Evolutionary conservation across 2,113 vertebrate genomes (phyloP).

Genomic region (Pomatorhinus ruficollis): DNA sequence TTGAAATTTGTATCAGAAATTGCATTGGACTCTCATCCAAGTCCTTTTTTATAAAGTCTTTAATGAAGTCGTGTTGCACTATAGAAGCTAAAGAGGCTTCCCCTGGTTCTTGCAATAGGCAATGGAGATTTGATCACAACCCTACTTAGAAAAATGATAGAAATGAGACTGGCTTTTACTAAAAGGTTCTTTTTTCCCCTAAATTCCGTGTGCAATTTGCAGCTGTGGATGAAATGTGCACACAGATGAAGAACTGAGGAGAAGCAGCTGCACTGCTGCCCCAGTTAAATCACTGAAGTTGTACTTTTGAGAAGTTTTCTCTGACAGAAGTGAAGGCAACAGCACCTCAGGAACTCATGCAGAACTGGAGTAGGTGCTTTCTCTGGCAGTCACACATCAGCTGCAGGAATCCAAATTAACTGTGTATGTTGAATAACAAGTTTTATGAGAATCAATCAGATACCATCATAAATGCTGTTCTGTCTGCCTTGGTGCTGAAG

Average conservation of each 20-base stretch:
- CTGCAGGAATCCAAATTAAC: not conserved
- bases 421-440: not conserved
- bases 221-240: not conserved
- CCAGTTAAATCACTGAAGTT: not conserved
- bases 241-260: not conserved
- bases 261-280: constrained; percentile 10
- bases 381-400: not conserved
- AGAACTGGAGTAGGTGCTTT: not conserved
- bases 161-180: not conserved
- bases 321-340: not conserved
- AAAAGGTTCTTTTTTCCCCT: not conserved
- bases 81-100: not conserved
- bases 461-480: not conserved
- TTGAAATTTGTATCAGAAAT: not conserved
- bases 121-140: not conserved
- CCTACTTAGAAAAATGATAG: not conserved
- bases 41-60: not conserved
- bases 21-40: not conserved
- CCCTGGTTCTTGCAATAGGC: not conserved
- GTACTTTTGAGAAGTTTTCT: not conserved
- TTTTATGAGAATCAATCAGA: not conserved
- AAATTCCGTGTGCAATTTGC: not conserved
- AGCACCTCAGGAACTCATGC: not conserved
- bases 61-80: not conserved
- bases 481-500: not conserved